Conservation (phyloP, 2,888 invertebrate genomes). For the Lochmaea capreae region DNA sequence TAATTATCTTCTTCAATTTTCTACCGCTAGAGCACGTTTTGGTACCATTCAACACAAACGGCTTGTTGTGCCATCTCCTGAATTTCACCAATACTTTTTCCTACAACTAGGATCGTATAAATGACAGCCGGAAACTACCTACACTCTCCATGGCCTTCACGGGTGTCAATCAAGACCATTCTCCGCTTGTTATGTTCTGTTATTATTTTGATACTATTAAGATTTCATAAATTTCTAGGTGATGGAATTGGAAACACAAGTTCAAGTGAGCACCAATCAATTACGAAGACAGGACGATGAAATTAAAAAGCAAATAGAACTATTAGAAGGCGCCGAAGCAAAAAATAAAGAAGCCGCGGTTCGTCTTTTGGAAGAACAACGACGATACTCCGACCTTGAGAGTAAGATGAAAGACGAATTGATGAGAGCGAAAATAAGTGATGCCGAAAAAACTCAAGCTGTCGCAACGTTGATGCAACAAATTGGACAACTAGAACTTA, state of each 20-base stretch:
- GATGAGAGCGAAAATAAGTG: slow-evolving; percentile 93
- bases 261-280: slow-evolving; percentile 90
- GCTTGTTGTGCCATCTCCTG: too few species aligned
- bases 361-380: slow-evolving; percentile 85
- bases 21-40: too few species aligned
- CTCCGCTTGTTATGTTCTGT: neutral
- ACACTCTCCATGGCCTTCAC: too few species aligned
- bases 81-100: too few species aligned
- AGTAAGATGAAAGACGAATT: slow-evolving; percentile 86
- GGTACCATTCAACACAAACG: too few species aligned
- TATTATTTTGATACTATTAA: slow-evolving; percentile 4
- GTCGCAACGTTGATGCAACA: slow-evolving; percentile 94
- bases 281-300: slow-evolving; percentile 93
- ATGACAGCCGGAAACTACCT: too few species aligned
- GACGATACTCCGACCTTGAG: slow-evolving; percentile 77
- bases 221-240: slow-evolving; percentile 66
- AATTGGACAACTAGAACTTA: slow-evolving; percentile 92
- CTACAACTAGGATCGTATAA: too few species aligned
- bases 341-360: slow-evolving; percentile 81
- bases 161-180: too few species aligned
- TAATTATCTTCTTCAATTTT: too few species aligned
- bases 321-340: slow-evolving; percentile 78
- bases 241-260: slow-evolving; percentile 97
- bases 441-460: slow-evolving; percentile 93
- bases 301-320: slow-evolving; percentile 83